Conservation (phyloP, 2,797 vertebrate species). For the Babyrousa celebensis region DNA sequence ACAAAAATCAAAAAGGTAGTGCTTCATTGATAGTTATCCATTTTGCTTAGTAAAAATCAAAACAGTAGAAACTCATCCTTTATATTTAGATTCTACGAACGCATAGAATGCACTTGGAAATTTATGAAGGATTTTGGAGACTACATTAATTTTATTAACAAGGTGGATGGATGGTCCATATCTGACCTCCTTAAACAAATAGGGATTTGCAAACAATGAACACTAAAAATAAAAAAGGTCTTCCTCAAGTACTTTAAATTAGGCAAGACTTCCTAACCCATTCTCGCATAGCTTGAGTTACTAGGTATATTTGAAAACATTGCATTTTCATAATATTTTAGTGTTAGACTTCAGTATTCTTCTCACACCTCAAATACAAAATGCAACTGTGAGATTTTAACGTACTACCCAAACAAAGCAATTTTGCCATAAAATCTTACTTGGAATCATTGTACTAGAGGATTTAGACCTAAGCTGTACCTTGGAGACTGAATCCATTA, state of each 20-base stretch:
- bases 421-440: conserved; percentile 28
- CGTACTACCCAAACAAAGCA: conserved; percentile 51
- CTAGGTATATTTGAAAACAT: conserved; percentile 13
- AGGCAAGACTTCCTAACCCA: neutral
- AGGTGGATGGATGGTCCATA: neutral
- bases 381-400: conserved; percentile 19
- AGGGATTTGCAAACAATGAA: conserved; percentile 41
- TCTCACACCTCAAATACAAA: neutral
- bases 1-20: neutral
- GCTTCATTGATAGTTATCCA: neutral
- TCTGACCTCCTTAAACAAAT: conserved; percentile 15
- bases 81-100: conserved; percentile 10
- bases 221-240: neutral
- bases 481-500: neutral
- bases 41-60: conserved; percentile 62
- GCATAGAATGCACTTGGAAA: neutral
- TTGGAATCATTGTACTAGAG: conserved; percentile 40
- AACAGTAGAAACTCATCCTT: neutral
- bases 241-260: neutral
- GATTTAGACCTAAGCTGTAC: neutral
- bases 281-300: neutral
- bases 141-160: neutral
- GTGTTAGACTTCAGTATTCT: neutral
- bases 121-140: conserved; percentile 13
- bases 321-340: neutral